Base-by-base conservation (phyloP, 2,113 vertebrate species). In the Hippolais icterina region DNA sequence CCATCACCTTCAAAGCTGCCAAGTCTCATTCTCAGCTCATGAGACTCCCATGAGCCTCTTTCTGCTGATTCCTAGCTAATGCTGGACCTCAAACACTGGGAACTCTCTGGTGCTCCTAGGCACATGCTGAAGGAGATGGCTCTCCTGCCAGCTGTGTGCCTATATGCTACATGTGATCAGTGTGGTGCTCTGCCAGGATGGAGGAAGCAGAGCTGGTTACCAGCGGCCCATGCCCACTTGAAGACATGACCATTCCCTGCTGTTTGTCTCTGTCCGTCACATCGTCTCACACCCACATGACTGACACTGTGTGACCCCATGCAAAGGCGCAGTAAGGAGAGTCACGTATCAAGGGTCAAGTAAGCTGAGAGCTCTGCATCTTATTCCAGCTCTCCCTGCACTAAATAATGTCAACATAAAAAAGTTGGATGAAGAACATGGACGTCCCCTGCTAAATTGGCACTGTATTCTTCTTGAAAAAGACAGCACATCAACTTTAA, bases 341-440 rank as follows among this genome's bases (percentile, higher is more conserved):
- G 60, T 78, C 92, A 87, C 1, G 0, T 94, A 79, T 37, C 70
- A 70, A 50, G 42, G 64, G 46, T 90, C 29, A 78, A 81, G 92
- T 87, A 96, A 96, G 52, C 57, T 82, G 96, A 96, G 94, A 94
- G 65, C 56, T 81, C 37, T 64, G 61, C n/a, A 16, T 87, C 78
- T 94, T 78, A 59, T 89, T 89, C 57, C 79, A 61, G 65, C 70
- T 87, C 83, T 28, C 46, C 23, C 54, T 69, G 63, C 31, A 17
- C 63, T 53, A n/a, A n/a, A 50, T 64, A 59, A 83, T 46, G 70
- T 46, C 88, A 93, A 69, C 23, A 54, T 9, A 8, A 46, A 93
- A 84, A 83, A 24, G 28, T 2, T 94, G 53, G 84, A 64, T 0
- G 6, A 78, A 31, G 81, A 93, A 76, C 69, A 47, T n/a, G 44